A percentile compares a stretch with the other conserved stretches of the same genome.
phyloP scores from a whole-genome alignment of 2,888 invertebrate genomes.

The Muschampia plurimacula region DNA sequence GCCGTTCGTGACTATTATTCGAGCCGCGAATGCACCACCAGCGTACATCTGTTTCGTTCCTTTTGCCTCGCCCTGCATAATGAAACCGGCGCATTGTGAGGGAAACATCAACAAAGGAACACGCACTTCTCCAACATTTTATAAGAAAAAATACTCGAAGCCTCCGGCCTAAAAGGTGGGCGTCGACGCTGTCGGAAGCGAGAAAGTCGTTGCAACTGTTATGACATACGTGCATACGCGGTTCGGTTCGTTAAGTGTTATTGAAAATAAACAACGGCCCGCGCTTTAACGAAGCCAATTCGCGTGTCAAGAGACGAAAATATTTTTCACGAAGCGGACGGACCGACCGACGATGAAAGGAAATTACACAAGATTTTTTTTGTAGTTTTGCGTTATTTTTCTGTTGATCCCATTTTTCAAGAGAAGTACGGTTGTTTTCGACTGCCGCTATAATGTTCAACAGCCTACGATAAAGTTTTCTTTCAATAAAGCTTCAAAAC shows the following conservation, averaged over 20 bases:
- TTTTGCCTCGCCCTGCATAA: conserved; percentile 80
- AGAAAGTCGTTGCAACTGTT: conserved; percentile 82
- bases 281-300: conserved; percentile 60
- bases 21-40: conserved; percentile 70
- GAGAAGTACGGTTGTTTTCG: neutral
- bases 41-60: conserved; percentile 83
- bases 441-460: neutral
- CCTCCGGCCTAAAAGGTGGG: conserved; percentile 76
- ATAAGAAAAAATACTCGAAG: conserved; percentile 78
- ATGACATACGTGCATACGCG: conserved; percentile 63
- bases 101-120: conserved; percentile 80
- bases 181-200: conserved; percentile 76
- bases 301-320: conserved; percentile 50
- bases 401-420: neutral
- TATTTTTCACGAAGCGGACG: conserved; percentile 44
- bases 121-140: conserved; percentile 76
- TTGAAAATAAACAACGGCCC: conserved; percentile 72
- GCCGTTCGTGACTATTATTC: conserved; percentile 79
- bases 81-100: conserved; percentile 80
- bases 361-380: conserved; percentile 43
- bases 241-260: conserved; percentile 75
- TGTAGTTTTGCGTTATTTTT: conserved; percentile 11
- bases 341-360: conserved; percentile 33
- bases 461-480: neutral
- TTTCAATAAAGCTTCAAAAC: neutral